Base-by-base conservation (phyloP, 2,888 invertebrate genomes). In the Rhodophaea formosa region DNA sequence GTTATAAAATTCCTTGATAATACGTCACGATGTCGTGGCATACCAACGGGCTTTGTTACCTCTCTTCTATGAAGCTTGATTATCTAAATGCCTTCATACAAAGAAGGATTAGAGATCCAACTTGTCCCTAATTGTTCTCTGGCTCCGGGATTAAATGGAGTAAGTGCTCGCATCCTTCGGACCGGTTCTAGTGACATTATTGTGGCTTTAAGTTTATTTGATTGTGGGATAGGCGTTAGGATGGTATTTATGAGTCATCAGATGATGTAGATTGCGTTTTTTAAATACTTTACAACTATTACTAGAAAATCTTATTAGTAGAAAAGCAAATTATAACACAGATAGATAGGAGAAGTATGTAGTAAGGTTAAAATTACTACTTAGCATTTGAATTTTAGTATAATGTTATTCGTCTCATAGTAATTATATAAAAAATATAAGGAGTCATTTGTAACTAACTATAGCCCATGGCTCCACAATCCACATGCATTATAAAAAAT, bases 1-100 rank as follows among this genome's bases (percentile, higher is more conserved):
- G 73, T 79, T 82, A 86, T 83, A 83, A 88, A 85, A 90, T 89
- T 87, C 87, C 75, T 78, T 59, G 56, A 67, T 63, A 66, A 74
- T 67, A 73, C 77, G 77, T 90, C 90, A 90, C 88, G 88, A 88
- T 72, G 83, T 79, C 86, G 77, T 80, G 76, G 80, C 76, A 79
- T 75, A 67, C 77, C 73, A 66, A 69, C 66, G 74, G 62, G 68
- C 71, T 77, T 74, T 77, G 77, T 75, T 72, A 70, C 72, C 66
- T 67, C 23, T 42, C 49, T 51, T 49, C 67, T 67, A 71, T 65
- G 70, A 61, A 66, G 71, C 70, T 80, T 82, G 86, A 86, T 87
- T 78, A 87, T 87, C 86, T 88, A 80, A 86, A 87, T 84, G 80
- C 71, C 67, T 78, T 79, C 77, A 75, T 81, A 78, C 78, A 80